phyloP scores from a whole-genome alignment of 2,888 invertebrate species.

The Alcis repandata region DNA sequence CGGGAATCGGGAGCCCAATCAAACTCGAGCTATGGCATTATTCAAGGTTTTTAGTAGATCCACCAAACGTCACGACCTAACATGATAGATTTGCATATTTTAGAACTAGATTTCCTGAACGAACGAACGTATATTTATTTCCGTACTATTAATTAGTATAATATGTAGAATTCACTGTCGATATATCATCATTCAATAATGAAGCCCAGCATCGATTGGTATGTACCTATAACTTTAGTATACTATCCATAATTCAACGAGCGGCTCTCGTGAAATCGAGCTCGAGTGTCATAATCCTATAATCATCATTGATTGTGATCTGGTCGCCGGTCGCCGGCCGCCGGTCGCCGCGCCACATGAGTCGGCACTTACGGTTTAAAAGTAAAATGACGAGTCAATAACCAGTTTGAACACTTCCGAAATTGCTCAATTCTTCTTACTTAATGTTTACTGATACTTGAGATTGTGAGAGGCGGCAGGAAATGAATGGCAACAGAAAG shows the following conservation, averaged over 20 bases:
- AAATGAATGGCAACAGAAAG: background rate
- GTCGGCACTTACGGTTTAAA: slow-evolving; percentile 25
- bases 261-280: background rate
- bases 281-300: background rate
- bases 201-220: background rate
- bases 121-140: too few species aligned
- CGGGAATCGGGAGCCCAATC: too few species aligned
- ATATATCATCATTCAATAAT: too few species aligned
- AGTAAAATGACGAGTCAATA: slow-evolving; percentile 32
- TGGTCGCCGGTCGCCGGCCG: slow-evolving; percentile 1
- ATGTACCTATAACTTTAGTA: background rate
- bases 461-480: slow-evolving; percentile 14
- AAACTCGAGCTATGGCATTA: too few species aligned
- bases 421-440: slow-evolving; percentile 35
- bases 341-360: slow-evolving; percentile 12
- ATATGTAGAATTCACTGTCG: too few species aligned
- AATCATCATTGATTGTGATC: slow-evolving; percentile 20
- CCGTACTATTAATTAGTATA: too few species aligned
- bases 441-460: slow-evolving; percentile 15
- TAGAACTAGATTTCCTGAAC: too few species aligned
- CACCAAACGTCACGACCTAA: too few species aligned
- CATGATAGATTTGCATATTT: too few species aligned
- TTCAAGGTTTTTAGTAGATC: too few species aligned
- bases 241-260: slow-evolving; percentile 1
- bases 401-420: slow-evolving; percentile 36